Evolutionary conservation across 2,888 invertebrate genomes (phyloP).

Genomic region (Megalurothrips usitatus): DNA sequence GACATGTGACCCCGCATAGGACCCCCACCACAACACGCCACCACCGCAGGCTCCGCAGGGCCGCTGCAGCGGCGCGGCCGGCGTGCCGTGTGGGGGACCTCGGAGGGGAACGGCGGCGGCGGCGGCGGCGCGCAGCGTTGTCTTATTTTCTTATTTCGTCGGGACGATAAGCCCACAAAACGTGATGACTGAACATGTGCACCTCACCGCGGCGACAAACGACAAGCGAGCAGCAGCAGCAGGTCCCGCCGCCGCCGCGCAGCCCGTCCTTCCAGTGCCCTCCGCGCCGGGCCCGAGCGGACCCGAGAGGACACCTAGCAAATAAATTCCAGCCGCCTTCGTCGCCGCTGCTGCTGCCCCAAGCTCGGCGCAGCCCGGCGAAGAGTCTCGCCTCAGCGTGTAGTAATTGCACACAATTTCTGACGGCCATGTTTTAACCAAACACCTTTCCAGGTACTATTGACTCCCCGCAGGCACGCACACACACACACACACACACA

Average conservation of each 20-base stretch:
- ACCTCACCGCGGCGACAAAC: neutral
- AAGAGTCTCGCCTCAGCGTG: neutral
- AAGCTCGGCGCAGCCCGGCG: neutral
- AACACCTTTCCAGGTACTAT: no score
- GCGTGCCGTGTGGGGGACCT: neutral
- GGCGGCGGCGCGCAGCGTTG: neutral
- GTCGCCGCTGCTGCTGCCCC: no score
- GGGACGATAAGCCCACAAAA: neutral
- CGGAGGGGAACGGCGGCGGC: neutral
- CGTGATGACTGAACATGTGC: constrained; percentile 11
- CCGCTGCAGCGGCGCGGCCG: neutral
- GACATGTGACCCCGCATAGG: neutral
- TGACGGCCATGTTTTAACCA: no score
- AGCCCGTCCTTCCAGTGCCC: no score
- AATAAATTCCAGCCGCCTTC: neutral
- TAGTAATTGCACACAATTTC: no score
- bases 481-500: no score
- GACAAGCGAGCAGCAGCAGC: neutral
- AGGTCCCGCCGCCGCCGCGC: neutral
- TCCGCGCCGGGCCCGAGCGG: no score
- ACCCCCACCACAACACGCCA: neutral
- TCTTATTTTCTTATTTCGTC: no score
- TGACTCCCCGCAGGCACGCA: no score
- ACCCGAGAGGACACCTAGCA: no score
- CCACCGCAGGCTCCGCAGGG: neutral